Conservation (phyloP, 2,797 vertebrate species). For the Bufotes viridis region DNA sequence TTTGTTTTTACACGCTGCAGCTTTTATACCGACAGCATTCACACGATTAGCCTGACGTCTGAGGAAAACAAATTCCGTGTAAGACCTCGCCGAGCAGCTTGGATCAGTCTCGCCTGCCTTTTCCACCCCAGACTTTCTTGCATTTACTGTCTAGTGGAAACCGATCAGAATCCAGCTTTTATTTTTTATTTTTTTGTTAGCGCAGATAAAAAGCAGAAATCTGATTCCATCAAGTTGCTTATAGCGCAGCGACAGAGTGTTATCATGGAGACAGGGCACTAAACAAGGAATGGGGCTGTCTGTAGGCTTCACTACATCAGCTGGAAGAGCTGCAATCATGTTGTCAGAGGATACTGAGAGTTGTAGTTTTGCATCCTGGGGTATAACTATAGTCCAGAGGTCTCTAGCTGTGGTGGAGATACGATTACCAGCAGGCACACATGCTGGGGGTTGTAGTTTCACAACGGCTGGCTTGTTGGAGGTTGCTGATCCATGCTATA, state of each 20-base stretch:
- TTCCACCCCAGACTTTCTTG: background rate
- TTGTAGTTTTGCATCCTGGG: too few species aligned
- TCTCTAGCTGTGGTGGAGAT: too few species aligned
- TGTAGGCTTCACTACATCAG: too few species aligned
- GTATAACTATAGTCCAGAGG: too few species aligned
- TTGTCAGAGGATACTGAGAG: too few species aligned
- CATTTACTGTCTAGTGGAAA: background rate
- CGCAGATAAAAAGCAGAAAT: background rate
- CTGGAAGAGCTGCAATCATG: too few species aligned
- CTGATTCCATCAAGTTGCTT: background rate
- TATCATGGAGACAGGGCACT: background rate
- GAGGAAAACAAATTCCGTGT: constrained; percentile 1
- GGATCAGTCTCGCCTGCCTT: background rate
- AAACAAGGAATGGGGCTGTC: too few species aligned
- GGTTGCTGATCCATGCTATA: too few species aligned
- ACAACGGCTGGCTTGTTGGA: too few species aligned
- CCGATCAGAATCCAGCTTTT: background rate
- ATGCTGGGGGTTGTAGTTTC: too few species aligned
- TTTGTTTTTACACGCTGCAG: constrained; percentile 24
- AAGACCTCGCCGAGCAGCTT: background rate
- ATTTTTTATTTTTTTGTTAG: background rate
- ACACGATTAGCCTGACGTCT: constrained; percentile 14
- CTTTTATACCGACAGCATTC: constrained; percentile 16
- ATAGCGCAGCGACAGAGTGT: background rate
- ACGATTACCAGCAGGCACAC: too few species aligned